phyloP scores from a whole-genome alignment of 2,113 vertebrate species.

The Eleginops maclovinus region DNA sequence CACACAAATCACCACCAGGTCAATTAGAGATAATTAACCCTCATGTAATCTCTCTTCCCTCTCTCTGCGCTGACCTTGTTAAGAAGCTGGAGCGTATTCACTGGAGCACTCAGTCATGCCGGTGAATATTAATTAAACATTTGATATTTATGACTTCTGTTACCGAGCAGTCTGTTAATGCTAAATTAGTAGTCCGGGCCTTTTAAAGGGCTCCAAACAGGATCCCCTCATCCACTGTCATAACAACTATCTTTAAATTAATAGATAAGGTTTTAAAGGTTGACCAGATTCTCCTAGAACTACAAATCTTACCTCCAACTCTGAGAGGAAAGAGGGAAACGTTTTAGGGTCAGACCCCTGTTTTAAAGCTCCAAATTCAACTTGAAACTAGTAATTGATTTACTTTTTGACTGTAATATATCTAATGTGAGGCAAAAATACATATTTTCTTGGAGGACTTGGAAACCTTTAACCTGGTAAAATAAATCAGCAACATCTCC shows the following conservation, averaged over 20 bases:
- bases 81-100: constrained; percentile 21
- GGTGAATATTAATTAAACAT: constrained; percentile 42
- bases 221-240: background rate
- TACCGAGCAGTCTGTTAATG: background rate
- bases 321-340: too few relatives aligned
- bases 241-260: background rate
- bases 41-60: background rate
- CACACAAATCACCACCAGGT: constrained; percentile 1
- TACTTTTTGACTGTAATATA: background rate
- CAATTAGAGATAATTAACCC: constrained; percentile 3
- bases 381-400: background rate
- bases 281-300: background rate
- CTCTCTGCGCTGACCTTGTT: constrained; percentile 9
- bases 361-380: background rate
- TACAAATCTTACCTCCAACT: too few relatives aligned
- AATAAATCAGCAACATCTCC: background rate
- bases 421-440: background rate
- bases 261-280: background rate
- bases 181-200: background rate
- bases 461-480: background rate
- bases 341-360: background rate
- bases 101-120: constrained; percentile 21
- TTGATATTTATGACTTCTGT: constrained; percentile 29
- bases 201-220: background rate
- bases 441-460: background rate